Conservation (phyloP, 92 coral and sea anemone genomes). For the Parazoanthus darwini region DNA sequence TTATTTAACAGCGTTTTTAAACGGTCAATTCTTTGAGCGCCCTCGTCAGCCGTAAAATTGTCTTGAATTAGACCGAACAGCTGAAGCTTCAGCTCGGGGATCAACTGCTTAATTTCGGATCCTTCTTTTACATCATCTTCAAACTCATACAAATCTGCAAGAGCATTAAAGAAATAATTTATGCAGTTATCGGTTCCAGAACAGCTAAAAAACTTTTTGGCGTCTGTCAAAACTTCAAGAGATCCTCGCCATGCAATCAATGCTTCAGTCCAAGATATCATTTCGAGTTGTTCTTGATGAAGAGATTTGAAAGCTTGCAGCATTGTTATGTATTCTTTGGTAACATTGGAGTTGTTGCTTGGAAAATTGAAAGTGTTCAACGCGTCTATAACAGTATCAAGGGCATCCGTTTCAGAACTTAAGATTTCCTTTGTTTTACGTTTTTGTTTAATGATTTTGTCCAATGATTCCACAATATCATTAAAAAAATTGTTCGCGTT, state of each 20-base stretch:
- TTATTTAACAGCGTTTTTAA: constrained; percentile 16
- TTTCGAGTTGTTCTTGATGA: not conserved
- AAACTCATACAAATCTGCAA: constrained; percentile 44
- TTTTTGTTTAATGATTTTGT: constrained; percentile 7
- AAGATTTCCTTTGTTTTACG: not conserved
- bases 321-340: not conserved
- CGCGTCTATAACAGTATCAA: not conserved
- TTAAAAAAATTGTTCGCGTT: constrained; percentile 42
- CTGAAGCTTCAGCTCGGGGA: constrained; percentile 19
- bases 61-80: constrained; percentile 12
- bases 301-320: not conserved
- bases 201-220: constrained; percentile 41
- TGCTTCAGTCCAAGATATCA: constrained; percentile 27
- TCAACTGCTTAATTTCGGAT: constrained; percentile 24
- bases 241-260: constrained; percentile 27
- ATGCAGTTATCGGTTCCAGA: constrained; percentile 49
- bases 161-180: constrained; percentile 36
- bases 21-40: not conserved
- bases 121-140: constrained; percentile 40
- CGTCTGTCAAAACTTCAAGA: constrained; percentile 31
- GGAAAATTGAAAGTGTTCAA: not conserved
- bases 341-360: not conserved
- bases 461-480: constrained; percentile 45
- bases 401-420: not conserved
- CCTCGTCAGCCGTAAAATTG: not conserved